Evolutionary conservation across 2,113 vertebrate genomes (phyloP), one percentile per base, ranked within the genome.

Genomic region (Gallinago media): DNA sequence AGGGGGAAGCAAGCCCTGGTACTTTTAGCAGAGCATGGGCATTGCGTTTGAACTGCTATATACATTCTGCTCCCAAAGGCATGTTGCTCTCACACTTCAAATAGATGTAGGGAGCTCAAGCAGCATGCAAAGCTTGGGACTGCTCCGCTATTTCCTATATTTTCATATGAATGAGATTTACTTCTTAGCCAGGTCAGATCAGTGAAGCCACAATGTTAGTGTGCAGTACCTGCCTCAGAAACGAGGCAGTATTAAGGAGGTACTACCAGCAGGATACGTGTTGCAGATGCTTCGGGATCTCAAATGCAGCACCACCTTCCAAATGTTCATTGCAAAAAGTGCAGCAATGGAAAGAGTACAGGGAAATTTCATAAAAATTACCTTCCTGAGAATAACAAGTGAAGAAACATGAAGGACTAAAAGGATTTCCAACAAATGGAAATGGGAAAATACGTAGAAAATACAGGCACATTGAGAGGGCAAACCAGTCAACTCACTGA

Each of bases 1-100:
- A 76, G 4, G 1, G 3, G 8, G 12, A 17, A 86, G 27, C 13
- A 88, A 66, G 15, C 4, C 8, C 36, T 0, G 0, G 12, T n/a
- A 12, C 12, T 80, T 78, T 63, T 38, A 61, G 20, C 29, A 78
- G 36, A 85, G 27, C 4, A 4, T 7, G 7, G 49, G 5, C 8
- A 40, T 49, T 56, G 12, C 34, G 12, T 68, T 52, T 85, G n/a
- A 62, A 9, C 9, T 42, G 22, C 32, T 61, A 1, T 3, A 44
- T 3, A 44, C 4, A 12, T 59, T 47, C 70, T 74, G 25, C 6
- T 50, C 42, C 38, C 59, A 42, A 72, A 71, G 11, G 11, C n/a
- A 42, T 20, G 21, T 11, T 66, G 61, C 12, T 49, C 14, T 49
- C 31, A 62, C 9, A 0, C 15, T 80, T 80, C 55, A 81, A 36